Base-by-base conservation (phyloP, 2,888 invertebrate species). In the Heliconius cydno region DNA sequence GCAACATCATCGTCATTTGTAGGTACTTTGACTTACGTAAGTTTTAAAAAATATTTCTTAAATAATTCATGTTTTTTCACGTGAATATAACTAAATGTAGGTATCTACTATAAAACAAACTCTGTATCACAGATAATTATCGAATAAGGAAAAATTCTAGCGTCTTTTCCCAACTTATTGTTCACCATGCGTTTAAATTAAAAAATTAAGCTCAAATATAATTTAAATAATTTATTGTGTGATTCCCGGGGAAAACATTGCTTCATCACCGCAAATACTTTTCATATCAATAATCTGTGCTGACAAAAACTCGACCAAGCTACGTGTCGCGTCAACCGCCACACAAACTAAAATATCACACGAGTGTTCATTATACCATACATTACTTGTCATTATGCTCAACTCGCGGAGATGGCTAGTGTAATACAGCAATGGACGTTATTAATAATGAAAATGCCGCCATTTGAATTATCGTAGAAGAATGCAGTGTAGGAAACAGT, bases 401-500 rank as follows among this genome's bases (percentile, higher is more conserved):
- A 46, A 65, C 22, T 76, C 67, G 73, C 19, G 38, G 63, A 65
- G 30, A 60, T 19, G 60, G 72, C 67, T 52, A 52, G 81, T 77
- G 80, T 63, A 79, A 85, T 81, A 83, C 83, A 82, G 88, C 88
- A 87, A 85, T 91, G 90, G 86, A 88, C 83, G 63, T 30, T 22
- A 68, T 78, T 76, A 75, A 78, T 78, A 81, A 78, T 82, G 80
- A 74, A 76, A 80, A 79, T 77, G 84, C 86, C 85, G 84, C 83
- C 82, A 80, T 71, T 82, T 82, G 84, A 86, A 87, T 88, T 87
- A 88, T 88, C 85, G 84, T 84, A 83, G 84, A 84, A 85, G 85
- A 86, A 87, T 89, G 87, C 87, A 86, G 87, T 88, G 67, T 76
- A 57, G 81, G 86, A 88, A 88, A 85, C 86, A 82, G 89, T 88